phyloP scores from a whole-genome alignment of 2,113 vertebrate species.

The Rhynchomys soricoides region DNA sequence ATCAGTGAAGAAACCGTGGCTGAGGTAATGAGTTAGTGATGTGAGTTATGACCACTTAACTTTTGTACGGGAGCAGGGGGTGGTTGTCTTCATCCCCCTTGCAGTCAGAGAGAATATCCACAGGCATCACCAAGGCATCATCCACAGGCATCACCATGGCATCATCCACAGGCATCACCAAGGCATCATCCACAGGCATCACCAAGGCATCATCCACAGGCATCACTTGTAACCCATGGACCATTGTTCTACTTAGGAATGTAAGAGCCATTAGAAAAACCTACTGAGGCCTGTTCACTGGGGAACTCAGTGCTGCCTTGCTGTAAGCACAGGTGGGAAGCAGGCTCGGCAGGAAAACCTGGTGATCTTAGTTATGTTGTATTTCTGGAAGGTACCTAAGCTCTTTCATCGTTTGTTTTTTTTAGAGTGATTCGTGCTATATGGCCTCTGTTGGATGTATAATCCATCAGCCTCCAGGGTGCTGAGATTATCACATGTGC shows the following conservation, averaged over 20 bases:
- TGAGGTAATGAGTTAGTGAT: neutral
- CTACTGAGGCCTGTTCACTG: neutral
- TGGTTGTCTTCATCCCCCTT: neutral
- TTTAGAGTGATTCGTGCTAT: neutral
- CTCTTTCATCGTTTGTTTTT: neutral
- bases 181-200: neutral
- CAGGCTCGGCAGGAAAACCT: neutral
- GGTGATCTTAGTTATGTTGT: neutral
- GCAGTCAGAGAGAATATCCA: neutral
- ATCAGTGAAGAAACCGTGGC: neutral
- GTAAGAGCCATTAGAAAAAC: neutral
- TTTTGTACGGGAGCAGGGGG: neutral
- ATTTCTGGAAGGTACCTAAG: neutral
- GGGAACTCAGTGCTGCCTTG: neutral
- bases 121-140: neutral
- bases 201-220: no score
- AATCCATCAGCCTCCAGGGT: neutral
- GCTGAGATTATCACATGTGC: neutral
- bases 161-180: neutral
- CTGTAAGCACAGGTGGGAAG: neutral
- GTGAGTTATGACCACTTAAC: no score
- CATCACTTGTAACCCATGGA: neutral
- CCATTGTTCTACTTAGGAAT: neutral
- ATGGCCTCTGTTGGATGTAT: neutral
- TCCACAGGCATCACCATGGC: neutral